phyloP scores from a whole-genome alignment of 2,888 invertebrate species.

The Spatulosminthurus flaviceps region DNA sequence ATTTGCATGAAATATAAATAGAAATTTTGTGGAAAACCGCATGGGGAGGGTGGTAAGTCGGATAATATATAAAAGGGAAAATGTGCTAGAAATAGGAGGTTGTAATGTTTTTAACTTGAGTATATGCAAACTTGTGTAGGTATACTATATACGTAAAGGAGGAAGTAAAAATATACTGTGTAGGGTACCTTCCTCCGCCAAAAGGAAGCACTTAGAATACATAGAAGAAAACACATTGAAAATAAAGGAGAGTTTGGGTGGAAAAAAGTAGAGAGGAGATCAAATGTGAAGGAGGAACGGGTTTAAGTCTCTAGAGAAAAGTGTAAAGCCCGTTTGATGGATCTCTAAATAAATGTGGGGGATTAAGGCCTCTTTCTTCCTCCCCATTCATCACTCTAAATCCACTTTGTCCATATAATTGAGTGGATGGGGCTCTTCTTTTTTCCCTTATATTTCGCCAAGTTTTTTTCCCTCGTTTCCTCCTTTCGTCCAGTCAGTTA shows the following conservation, averaged over 20 bases:
- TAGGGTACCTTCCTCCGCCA: too few relatives aligned
- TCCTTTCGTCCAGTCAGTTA: slow-evolving; percentile 16
- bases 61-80: not conserved
- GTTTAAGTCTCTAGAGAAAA: slow-evolving; percentile 49
- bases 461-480: slow-evolving; percentile 36
- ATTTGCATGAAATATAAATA: slow-evolving; percentile 50
- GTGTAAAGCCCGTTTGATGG: slow-evolving; percentile 50
- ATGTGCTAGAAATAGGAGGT: too few relatives aligned
- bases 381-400: slow-evolving; percentile 53
- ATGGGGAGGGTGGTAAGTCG: slow-evolving; percentile 24
- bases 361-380: slow-evolving; percentile 52
- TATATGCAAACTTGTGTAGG: too few relatives aligned
- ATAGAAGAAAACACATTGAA: not conserved
- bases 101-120: too few relatives aligned
- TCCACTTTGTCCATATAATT: slow-evolving; percentile 58
- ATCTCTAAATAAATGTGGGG: slow-evolving; percentile 52
- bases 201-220: too few relatives aligned
- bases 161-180: too few relatives aligned
- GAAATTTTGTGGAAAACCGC: slow-evolving; percentile 47
- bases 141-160: too few relatives aligned
- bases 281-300: slow-evolving; percentile 52
- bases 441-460: slow-evolving; percentile 42
- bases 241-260: slow-evolving; percentile 12
- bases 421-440: slow-evolving; percentile 53
- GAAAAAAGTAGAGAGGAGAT: slow-evolving; percentile 47